These are phyloP conservation scores for Ophiodon elongatus DNA, from an alignment of 2,113 vertebrate species.

Conservation along the genomic window DNA sequence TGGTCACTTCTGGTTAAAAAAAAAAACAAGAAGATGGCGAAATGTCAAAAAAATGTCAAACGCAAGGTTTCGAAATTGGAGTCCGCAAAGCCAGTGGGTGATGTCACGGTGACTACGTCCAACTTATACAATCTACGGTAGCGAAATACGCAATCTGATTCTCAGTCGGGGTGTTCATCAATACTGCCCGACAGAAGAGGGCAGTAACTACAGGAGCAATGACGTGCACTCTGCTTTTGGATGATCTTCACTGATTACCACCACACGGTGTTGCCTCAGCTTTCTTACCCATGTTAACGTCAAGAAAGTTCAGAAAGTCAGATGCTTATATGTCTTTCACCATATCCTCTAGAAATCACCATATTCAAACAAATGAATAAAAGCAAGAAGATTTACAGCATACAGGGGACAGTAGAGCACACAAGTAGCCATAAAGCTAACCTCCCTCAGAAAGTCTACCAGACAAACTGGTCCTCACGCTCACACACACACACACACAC, in stretches of 20 bases:
- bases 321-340: not conserved
- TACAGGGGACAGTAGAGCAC: not conserved
- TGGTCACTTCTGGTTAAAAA: not conserved
- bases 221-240: not conserved
- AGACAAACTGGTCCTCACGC: not conserved
- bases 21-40: not conserved
- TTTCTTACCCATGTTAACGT: not conserved
- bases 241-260: not conserved
- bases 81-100: too few species aligned
- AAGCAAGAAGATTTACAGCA: not conserved
- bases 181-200: not conserved
- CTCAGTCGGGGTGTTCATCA: not conserved
- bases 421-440: not conserved
- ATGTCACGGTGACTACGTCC: not conserved
- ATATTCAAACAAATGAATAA: not conserved
- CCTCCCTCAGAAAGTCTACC: not conserved
- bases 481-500: slow-evolving; percentile 26
- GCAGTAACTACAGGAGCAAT: not conserved
- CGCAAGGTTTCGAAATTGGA: not conserved
- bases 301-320: not conserved
- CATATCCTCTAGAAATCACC: not conserved
- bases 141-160: not conserved
- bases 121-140: not conserved
- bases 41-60: not conserved
- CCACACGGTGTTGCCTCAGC: not conserved